These are phyloP conservation scores for Anseranas semipalmata DNA, from an alignment of 2,113 vertebrate species.

Conservation along the genomic window DNA sequence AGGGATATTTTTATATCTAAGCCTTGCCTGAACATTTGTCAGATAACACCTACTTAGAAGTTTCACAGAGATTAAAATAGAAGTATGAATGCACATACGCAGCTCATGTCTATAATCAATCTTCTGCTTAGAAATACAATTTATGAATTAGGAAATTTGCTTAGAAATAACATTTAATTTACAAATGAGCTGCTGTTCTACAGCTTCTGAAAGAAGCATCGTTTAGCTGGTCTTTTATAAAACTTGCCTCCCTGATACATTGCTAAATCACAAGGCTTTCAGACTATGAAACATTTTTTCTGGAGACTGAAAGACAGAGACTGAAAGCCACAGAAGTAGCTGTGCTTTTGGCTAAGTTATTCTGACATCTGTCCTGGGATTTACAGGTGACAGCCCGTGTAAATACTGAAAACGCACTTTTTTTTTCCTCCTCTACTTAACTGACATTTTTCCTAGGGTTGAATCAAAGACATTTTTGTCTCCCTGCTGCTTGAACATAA, in stretches of 20 bases:
- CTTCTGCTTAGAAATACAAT: neutral
- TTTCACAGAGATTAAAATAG: neutral
- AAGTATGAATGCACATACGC: neutral
- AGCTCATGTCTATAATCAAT: neutral
- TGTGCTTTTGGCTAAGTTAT: neutral
- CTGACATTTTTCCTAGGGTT: neutral
- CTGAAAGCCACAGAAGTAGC: neutral
- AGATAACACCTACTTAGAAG: slow-evolving; percentile 6
- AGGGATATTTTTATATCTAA: neutral
- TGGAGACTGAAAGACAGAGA: neutral
- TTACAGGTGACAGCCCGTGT: neutral
- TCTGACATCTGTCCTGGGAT: neutral
- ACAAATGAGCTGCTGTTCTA: neutral
- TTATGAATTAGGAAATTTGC: neutral
- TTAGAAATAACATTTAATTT: neutral
- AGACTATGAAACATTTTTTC: neutral
- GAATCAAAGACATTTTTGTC: neutral
- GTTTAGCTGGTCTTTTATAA: neutral
- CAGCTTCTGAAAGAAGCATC: neutral
- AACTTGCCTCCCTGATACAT: neutral
- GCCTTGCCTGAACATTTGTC: slow-evolving; percentile 15
- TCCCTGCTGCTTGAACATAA: neutral
- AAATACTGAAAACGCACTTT: neutral
- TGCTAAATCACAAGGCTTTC: neutral
- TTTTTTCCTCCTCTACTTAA: neutral